Evolutionary conservation across 2,113 vertebrate genomes (phyloP).

Genomic region (Neotoma lepida): DNA sequence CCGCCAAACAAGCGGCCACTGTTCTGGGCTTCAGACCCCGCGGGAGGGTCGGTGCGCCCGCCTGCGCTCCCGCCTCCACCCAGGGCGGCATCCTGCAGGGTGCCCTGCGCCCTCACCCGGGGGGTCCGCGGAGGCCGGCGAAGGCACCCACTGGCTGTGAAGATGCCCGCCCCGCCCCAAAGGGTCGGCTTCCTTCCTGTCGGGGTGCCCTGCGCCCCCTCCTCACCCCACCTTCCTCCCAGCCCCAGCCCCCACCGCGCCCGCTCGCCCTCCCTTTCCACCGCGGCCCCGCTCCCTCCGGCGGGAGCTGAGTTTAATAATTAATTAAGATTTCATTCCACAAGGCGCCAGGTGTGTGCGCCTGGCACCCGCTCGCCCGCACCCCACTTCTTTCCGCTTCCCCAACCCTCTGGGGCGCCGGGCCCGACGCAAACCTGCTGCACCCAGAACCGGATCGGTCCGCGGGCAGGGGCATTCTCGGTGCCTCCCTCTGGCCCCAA

Average conservation of each 20-base stretch:
- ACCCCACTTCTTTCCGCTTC: conserved; percentile 44
- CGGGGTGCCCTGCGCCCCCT: neutral
- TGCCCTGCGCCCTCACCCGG: neutral
- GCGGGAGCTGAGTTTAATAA: conserved; percentile 79
- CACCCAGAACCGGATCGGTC: neutral
- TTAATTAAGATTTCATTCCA: conserved; percentile 81
- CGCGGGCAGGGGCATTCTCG: neutral
- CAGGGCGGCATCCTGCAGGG: neutral
- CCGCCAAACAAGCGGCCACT: conserved; percentile 64
- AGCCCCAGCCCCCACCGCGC: conserved; percentile 33
- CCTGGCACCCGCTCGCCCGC: conserved; percentile 59
- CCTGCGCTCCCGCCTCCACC: conserved; percentile 15
- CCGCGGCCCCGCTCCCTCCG: conserved; percentile 48
- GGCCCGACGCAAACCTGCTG: neutral
- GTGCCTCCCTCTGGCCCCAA: neutral
- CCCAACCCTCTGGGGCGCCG: neutral
- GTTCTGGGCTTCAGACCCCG: conserved; percentile 69
- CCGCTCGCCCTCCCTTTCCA: neutral
- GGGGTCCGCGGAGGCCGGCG: neutral
- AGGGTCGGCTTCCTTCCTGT: conserved; percentile 23
- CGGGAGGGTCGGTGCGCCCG: neutral
- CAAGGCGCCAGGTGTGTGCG: conserved; percentile 78
- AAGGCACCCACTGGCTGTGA: neutral
- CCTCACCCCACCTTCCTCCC: neutral
- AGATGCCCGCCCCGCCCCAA: neutral